Evolutionary conservation across 2,888 invertebrate genomes (phyloP).

Genomic region (Xanthorhoe spadicearia): DNA sequence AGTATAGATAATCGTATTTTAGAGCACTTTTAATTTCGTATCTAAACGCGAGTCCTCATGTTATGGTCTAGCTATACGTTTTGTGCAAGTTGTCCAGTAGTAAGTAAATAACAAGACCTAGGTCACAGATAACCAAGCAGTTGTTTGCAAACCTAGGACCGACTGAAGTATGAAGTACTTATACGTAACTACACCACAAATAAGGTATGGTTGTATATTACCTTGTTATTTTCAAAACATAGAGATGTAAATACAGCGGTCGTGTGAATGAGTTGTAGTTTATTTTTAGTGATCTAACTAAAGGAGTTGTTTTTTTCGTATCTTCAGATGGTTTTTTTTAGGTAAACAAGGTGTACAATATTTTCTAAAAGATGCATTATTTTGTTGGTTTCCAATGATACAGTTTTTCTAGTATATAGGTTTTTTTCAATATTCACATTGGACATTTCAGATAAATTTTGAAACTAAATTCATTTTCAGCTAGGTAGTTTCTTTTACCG

Average conservation of each 20-base stretch:
- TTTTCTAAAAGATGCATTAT: no score
- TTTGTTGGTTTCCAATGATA: no score
- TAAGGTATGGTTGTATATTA: slow-evolving; percentile 13
- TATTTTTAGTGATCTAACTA: not conserved
- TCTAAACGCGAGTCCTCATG: not conserved
- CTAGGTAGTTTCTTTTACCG: no score
- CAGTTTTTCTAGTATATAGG: no score
- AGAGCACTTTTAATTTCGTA: not conserved
- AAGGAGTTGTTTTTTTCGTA: no score
- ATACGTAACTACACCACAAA: slow-evolving; percentile 19
- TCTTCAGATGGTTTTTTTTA: no score
- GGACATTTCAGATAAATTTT: no score
- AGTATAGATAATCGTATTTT: not conserved
- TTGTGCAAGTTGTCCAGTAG: slow-evolving; percentile 27
- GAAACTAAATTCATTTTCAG: no score
- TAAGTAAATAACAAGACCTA: slow-evolving; percentile 26
- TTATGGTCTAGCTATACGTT: slow-evolving; percentile 15
- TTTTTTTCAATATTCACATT: no score
- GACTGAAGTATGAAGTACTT: slow-evolving; percentile 25
- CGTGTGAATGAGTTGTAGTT: not conserved
- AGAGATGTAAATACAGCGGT: not conserved
- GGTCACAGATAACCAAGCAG: not conserved
- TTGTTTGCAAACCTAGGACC: slow-evolving; percentile 4
- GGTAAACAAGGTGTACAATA: no score
- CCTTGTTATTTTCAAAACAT: slow-evolving; percentile 22